These are phyloP conservation scores for Philopotamus ludificatus DNA, from an alignment of 1,140 invertebrate genomes.

Conservation along the genomic window DNA sequence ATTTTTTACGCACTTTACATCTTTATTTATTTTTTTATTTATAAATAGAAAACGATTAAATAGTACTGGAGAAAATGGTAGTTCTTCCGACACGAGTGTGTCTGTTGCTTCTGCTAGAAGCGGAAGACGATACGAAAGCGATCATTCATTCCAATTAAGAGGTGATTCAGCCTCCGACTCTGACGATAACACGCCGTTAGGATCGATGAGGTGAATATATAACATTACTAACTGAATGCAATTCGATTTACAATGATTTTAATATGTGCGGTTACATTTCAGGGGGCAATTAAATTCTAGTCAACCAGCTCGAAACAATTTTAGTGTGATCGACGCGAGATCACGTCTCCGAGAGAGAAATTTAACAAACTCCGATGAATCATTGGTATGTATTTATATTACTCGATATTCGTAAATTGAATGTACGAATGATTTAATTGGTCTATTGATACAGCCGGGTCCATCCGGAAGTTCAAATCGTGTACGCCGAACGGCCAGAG, in stretches of 20 bases:
- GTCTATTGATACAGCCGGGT: slow-evolving; percentile 19
- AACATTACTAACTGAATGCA: background rate
- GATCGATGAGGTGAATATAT: slow-evolving; percentile 41
- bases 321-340: background rate
- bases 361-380: slow-evolving; percentile 30
- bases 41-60: slow-evolving; percentile 31
- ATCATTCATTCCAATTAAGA: slow-evolving; percentile 49
- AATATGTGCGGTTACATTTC: background rate
- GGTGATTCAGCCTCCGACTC: slow-evolving; percentile 42
- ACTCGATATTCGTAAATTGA: slow-evolving; percentile 5
- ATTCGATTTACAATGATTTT: background rate
- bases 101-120: slow-evolving; percentile 28
- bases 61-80: background rate
- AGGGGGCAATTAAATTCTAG: no score
- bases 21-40: slow-evolving; percentile 6
- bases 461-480: slow-evolving; percentile 28
- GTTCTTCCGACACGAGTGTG: slow-evolving; percentile 25
- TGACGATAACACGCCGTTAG: slow-evolving; percentile 57
- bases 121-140: slow-evolving; percentile 49
- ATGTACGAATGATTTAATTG: background rate
- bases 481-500: slow-evolving; percentile 42
- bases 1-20: no score
- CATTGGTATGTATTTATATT: slow-evolving; percentile 39
- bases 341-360: slow-evolving; percentile 16
- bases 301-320: background rate